Conservation (phyloP, 37 sponge, comb jelly and placozoan genomes). For the Geodia barretti region DNA sequence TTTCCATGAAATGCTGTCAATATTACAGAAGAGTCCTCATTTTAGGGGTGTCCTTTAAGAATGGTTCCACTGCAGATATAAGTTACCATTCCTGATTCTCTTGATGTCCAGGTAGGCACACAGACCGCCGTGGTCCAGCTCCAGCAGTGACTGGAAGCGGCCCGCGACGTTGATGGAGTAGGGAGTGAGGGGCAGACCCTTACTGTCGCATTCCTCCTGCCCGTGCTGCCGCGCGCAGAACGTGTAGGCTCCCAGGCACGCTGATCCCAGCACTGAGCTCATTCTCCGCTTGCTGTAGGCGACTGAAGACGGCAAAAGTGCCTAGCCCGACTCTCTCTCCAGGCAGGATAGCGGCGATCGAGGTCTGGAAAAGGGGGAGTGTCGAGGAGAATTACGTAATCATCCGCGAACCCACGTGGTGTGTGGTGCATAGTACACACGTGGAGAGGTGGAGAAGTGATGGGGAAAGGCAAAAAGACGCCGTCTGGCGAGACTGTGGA, state of each 20-base stretch:
- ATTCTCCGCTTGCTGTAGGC: too few species aligned
- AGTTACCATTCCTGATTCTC: conserved; percentile 65
- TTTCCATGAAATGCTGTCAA: background rate
- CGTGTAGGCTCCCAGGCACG: conserved; percentile 70
- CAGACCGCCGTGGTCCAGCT: conserved; percentile 70
- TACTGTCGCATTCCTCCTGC: conserved; percentile 76
- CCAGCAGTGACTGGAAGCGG: conserved; percentile 69
- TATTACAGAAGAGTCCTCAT: background rate
- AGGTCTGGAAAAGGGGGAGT: background rate
- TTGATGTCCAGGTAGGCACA: conserved; percentile 81
- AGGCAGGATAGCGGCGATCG: background rate
- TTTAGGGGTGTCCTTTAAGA: background rate
- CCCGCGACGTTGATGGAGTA: conserved; percentile 86
- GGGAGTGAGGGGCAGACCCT: conserved; percentile 93
- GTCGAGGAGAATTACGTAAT: background rate
- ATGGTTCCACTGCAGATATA: background rate
- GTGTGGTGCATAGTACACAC: background rate
- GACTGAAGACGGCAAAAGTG: too few species aligned
- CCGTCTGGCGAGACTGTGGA: conserved; percentile 40
- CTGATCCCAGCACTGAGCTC: conserved; percentile 37
- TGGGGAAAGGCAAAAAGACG: conserved; percentile 29
- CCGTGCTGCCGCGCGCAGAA: conserved; percentile 81
- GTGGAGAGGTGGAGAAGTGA: background rate
- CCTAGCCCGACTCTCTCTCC: background rate
- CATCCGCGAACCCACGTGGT: background rate